Evolutionary conservation across 2,797 vertebrate species (phyloP), one percentile per base, ranked within the genome.

Genomic region (Platyrinchus mystaceus): DNA sequence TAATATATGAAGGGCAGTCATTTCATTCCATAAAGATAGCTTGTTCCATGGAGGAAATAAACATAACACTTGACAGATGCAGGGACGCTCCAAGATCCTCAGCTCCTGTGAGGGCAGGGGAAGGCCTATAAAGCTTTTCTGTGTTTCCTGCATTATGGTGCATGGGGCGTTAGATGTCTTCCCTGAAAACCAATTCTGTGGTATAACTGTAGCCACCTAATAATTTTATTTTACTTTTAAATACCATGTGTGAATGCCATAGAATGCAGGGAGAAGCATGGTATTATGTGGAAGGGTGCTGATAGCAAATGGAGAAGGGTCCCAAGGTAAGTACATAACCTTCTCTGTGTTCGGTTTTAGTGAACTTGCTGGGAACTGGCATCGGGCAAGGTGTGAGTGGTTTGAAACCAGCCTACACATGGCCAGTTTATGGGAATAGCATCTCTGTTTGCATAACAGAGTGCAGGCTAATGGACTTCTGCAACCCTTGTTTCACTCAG

Each of bases 21-120:
- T 97, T 97, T 96, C 74, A 84, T 97, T 97, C 97, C 96, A 97
- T 98, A 98, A 98, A 96, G 97, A 98, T 97, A 97, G 96, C 96
- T 97, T 98, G 97, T 98, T 97, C 95, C 77, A 74, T 7, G 11
- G 92, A 91, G 93, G 95, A 95, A 96, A 96, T 95, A 98, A 97
- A 97, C 96, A 97, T 96, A 59, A 4, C 93, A 90, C 88, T 97
- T 97, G 97, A 98, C 96, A 97, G 97, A 97, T 96, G 94, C 93
- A 92, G 91, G 92, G 97, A 97, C 85, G 49, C 96, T 95, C 92
- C 94, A 70, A 55, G 95, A 96, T 96, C 94, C 83, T 94, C 94
- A 93, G 82, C 91, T 84, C 50, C 58, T 85, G 26, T 88, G 78
- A 79, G 63, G 84, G 71, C 92, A 76, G 74, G 75, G 91, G 24